Evolutionary conservation across 1,140 invertebrate species (phyloP).

Genomic region (honey bee (Apis mellifera)): Amel_HAv3.1 CM009938.2:11920501-11921000

Average conservation of each 20-base stretch:
- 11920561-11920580: slow-evolving; percentile 92
- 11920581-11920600: slow-evolving; percentile 95
- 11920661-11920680: slow-evolving; percentile 95
- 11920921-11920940: slow-evolving; percentile 93
- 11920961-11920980: slow-evolving; percentile 93
- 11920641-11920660: slow-evolving; percentile 93
- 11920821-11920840: background rate
- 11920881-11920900: slow-evolving; percentile 92
- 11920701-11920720: slow-evolving; percentile 90
- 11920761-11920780: slow-evolving; percentile 92
- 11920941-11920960: slow-evolving; percentile 93
- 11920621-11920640: slow-evolving; percentile 85
- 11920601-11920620: slow-evolving; percentile 90
- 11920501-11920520: slow-evolving; percentile 96
- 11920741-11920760: slow-evolving; percentile 94
- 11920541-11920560: slow-evolving; percentile 91
- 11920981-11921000: slow-evolving; percentile 93
- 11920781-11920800: background rate
- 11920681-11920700: slow-evolving; percentile 91
- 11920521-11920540: slow-evolving; percentile 90
- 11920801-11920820: slow-evolving; percentile 10
- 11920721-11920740: slow-evolving; percentile 94
- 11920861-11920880: slow-evolving; percentile 93
- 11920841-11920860: slow-evolving; percentile 75
- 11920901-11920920: slow-evolving; percentile 92